A percentile compares a stretch with the other conserved stretches of the same genome.
These are phyloP conservation scores for Bufo gargarizans DNA, from an alignment of 2,113 vertebrate species.

Conservation along the genomic window DNA sequence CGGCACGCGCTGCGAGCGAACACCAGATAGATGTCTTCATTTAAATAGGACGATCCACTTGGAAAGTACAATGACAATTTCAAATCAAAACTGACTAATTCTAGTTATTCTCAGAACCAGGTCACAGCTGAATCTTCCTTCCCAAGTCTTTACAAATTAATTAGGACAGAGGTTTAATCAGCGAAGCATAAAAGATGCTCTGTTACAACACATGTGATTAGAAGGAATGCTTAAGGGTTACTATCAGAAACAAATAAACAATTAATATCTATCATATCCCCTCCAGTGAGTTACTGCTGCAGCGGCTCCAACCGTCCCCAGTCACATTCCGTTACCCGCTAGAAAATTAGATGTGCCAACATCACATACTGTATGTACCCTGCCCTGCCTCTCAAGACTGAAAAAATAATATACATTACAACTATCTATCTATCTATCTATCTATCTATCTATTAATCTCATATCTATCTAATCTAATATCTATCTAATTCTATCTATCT, in stretches of 20 bases:
- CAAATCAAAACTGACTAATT: slow-evolving; percentile 54
- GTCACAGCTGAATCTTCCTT: slow-evolving; percentile 55
- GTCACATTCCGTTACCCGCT: slow-evolving; percentile 39
- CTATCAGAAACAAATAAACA: slow-evolving; percentile 76
- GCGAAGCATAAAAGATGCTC: slow-evolving; percentile 54
- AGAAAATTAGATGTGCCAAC: slow-evolving; percentile 55
- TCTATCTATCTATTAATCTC: background rate
- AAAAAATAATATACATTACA: background rate
- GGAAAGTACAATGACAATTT: slow-evolving; percentile 48
- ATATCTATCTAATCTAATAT: background rate
- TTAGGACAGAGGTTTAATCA: slow-evolving; percentile 58
- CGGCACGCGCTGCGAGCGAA: background rate
- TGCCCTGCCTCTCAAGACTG: slow-evolving; percentile 63
- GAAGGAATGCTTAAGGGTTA: slow-evolving; percentile 65
- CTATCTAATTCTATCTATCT: background rate
- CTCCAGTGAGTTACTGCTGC: slow-evolving; percentile 70
- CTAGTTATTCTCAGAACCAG: slow-evolving; percentile 56
- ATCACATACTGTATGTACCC: slow-evolving; percentile 67
- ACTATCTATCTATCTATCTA: background rate
- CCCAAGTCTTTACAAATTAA: slow-evolving; percentile 56
- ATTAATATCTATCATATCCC: slow-evolving; percentile 71
- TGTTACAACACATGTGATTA: slow-evolving; percentile 64
- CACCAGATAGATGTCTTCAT: background rate
- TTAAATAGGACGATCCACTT: slow-evolving; percentile 35
- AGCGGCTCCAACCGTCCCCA: slow-evolving; percentile 70